Base-by-base conservation (phyloP, 2,888 invertebrate genomes). In the Acleris sparsana region DNA sequence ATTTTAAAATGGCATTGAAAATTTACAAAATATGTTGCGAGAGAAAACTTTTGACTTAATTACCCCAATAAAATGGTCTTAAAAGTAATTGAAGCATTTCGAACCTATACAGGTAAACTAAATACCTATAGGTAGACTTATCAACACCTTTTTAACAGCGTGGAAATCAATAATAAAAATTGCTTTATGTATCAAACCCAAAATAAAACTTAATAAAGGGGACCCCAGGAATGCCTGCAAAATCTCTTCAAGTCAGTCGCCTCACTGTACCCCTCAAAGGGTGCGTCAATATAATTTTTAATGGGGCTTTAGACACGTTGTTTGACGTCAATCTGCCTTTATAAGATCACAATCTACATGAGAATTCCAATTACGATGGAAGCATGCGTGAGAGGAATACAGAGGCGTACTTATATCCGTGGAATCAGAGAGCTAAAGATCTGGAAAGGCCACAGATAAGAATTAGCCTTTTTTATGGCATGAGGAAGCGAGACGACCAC, bases 361-460 rank as follows among this genome's bases (percentile, higher is more conserved):
- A 80, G 86, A 88, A 89, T 89, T 88, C 86, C 87, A 89, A 89
- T 89, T 88, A 88, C 84, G 78, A 73, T 64, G 73, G 78, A 72
- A 71, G 75, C 71, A 79, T 76, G 79, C 85, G 86, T 86, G 86
- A 78, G 75, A 68, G 66, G 87, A 84, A 85, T 66, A 57, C 56
- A 53, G 53, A 39, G 25, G 62, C 52, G 49, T 57, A 56, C 57
- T 66, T 62, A 62, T 53, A 44, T 60, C 25, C 59, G 53, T 48
- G 25, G 60, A 13, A 48, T 43, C 43, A 5, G 7, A 39, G 61
- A 66, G 57, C 18, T 48, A 61, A 17, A 46, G 25, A 46, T 7
- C 65, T 65, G 60, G 65, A 66, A 39, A 39, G n/a, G 66, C 17
- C 17, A n/a, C n/a, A 29, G 33, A 9, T 33, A 9, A 20, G 4